Percentiles rank a stretch among this genome's conserved stretches.
phyloP scores from a whole-genome alignment of 2,888 invertebrate species.

The Tiliacea aurago region DNA sequence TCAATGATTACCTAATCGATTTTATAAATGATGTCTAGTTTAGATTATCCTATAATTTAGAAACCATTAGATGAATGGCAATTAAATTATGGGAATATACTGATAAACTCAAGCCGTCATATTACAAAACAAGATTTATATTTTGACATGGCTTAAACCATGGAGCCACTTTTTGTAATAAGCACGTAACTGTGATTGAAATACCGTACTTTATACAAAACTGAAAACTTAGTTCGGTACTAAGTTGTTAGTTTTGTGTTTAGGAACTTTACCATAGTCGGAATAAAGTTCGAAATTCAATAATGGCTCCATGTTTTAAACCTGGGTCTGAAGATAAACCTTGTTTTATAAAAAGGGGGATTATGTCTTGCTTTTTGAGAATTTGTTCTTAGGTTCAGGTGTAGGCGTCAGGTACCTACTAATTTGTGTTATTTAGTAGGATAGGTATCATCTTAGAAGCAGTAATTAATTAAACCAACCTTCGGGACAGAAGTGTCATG shows the following conservation, averaged over 20 bases:
- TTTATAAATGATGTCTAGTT: slow-evolving; percentile 18
- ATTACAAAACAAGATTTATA: no score
- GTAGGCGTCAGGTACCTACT: not conserved
- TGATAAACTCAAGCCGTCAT: not conserved
- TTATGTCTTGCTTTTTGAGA: not conserved
- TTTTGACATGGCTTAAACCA: no score
- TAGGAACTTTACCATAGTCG: no score
- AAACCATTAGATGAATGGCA: not conserved
- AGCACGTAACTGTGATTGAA: no score
- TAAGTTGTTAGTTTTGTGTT: no score
- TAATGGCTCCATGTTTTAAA: no score
- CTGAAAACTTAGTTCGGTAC: no score
- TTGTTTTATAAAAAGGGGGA: no score
- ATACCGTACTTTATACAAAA: no score
- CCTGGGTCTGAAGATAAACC: no score
- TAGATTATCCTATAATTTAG: slow-evolving; percentile 3
- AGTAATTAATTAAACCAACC: slow-evolving; percentile 20
- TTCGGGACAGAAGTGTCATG: not conserved
- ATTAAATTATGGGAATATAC: not conserved
- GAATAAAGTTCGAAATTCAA: no score
- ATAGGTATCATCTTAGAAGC: not conserved
- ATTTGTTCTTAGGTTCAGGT: not conserved
- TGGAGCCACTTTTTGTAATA: no score
- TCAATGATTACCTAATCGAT: slow-evolving; percentile 9
- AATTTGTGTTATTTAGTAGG: not conserved